Evolutionary conservation across 2,113 vertebrate genomes (phyloP), one percentile per base, ranked within the genome.

Genomic region (Corythaeola cristata): DNA sequence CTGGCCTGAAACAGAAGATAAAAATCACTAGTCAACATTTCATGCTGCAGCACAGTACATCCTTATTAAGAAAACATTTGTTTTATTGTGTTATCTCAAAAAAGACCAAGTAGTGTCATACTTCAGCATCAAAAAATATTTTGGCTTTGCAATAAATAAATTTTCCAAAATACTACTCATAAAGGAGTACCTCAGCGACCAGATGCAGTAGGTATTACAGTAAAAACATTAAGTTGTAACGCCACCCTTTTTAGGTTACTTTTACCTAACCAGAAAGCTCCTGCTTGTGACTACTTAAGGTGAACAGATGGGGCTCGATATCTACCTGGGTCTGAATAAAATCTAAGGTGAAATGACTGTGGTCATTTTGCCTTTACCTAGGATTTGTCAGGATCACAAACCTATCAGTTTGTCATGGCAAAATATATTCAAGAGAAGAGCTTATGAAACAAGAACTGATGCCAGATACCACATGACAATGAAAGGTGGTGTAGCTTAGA

Each of bases 1-100:
- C 99, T 98, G 77, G 99, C 99, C 99, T 99, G 97, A 45, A 88
- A 85, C 33, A 59, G 75, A 96, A 88, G 44, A 81, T 7, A 80
- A 2, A 94, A 33, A 59, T 60, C 56, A 52, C 50, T 53, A 44
- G 14, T 30, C 50, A 92, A 5, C 16, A 50, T 39, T 71, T 69
- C 39, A 66, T 15, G 68, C 21, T 60, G 37, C 49, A 90, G 59
- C 45, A 72, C 23, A 67, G 30, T 4, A 71, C 5, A 41, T 12
- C 27, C 18, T 39, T 47, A 69, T 35, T 64, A 63, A 60, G 1
- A 13, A 0, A 68, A 56, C 0, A 0, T 50, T 85, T 18, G 7
- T 23, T 66, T 74, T 58, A 60, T 11, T 35, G 12, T 14, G 11
- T 56, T 47, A 66, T 16, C 33, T 41, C 62, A 49, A 60, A 73